phyloP scores from a whole-genome alignment of 2,888 invertebrate genomes.

The Sceliomorpha sp. region DNA sequence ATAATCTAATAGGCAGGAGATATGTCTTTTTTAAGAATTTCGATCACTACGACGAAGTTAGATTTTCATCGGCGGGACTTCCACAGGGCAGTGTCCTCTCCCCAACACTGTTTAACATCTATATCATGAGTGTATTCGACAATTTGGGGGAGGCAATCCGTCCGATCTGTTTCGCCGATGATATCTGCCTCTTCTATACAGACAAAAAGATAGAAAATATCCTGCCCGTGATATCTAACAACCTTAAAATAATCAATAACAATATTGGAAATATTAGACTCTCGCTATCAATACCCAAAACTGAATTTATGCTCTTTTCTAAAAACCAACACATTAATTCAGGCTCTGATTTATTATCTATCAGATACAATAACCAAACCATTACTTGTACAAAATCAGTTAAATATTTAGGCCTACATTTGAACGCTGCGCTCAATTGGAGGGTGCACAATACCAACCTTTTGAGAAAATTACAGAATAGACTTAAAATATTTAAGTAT shows the following conservation, averaged over 20 bases:
- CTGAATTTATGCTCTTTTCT: neutral
- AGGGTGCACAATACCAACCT: no score
- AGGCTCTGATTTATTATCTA: neutral
- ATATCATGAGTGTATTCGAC: neutral
- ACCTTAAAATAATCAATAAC: no score
- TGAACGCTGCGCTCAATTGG: no score
- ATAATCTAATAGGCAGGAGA: neutral
- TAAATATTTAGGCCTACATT: neutral
- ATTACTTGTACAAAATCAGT: neutral
- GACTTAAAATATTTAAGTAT: no score
- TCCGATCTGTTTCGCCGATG: no score
- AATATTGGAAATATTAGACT: neutral
- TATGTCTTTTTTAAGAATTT: neutral
- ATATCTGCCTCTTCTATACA: no score
- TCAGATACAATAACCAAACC: neutral
- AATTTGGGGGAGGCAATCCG: no score
- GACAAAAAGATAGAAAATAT: no score
- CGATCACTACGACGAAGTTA: neutral
- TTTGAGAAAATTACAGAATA: no score
- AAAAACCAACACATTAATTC: neutral
- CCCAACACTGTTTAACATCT: no score
- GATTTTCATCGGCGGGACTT: neutral
- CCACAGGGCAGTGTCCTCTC: neutral
- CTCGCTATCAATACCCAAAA: neutral
- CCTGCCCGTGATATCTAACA: neutral